phyloP scores from a whole-genome alignment of 2,888 invertebrate genomes.

The Nesidiocoris tenuis region DNA sequence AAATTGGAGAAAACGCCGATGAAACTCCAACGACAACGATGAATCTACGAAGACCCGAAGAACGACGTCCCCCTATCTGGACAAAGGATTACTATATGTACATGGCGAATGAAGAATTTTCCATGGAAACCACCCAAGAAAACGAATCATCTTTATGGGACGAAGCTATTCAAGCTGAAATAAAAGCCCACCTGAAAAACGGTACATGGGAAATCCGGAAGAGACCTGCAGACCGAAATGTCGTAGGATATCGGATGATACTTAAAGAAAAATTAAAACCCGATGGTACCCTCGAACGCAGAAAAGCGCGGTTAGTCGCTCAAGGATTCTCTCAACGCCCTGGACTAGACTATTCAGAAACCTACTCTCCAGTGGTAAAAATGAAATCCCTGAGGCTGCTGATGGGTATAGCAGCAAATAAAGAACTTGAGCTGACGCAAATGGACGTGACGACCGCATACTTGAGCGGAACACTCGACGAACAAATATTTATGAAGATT shows the following conservation, averaged over 20 bases:
- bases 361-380: slow-evolving; percentile 25
- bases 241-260: slow-evolving; percentile 13
- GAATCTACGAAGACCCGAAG: too few relatives aligned
- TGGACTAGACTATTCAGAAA: slow-evolving; percentile 24
- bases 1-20: too few relatives aligned
- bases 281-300: slow-evolving; percentile 4
- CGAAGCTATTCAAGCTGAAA: background rate
- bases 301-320: slow-evolving; percentile 30
- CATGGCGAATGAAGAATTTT: too few relatives aligned
- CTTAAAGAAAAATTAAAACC: too few relatives aligned
- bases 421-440: slow-evolving; percentile 10
- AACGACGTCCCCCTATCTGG: too few relatives aligned
- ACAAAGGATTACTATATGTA: too few relatives aligned
- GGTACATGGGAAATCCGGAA: slow-evolving; percentile 20
- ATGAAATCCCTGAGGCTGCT: slow-evolving; percentile 27
- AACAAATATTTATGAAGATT: slow-evolving; percentile 11
- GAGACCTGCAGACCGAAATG: background rate
- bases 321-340: slow-evolving; percentile 35
- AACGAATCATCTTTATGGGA: too few relatives aligned
- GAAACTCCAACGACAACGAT: too few relatives aligned
- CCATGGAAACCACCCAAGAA: too few relatives aligned
- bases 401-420: slow-evolving; percentile 23
- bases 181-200: slow-evolving; percentile 13
- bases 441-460: slow-evolving; percentile 7
- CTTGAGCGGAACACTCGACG: slow-evolving; percentile 11